Evolutionary conservation across 2,888 invertebrate species (phyloP).

Genomic region (Boloria euphrosyne): DNA sequence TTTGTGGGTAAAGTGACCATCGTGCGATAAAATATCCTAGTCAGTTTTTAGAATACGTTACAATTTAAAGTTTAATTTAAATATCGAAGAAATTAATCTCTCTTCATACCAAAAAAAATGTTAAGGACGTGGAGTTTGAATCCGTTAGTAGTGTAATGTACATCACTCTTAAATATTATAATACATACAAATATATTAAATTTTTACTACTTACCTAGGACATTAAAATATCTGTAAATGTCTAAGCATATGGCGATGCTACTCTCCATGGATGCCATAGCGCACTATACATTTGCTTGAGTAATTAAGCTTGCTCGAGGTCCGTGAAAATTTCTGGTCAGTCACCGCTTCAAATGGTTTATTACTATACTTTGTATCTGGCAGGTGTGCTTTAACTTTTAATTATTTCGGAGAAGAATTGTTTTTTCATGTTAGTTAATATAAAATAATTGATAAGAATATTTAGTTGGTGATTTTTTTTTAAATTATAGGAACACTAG

Average conservation of each 20-base stretch:
- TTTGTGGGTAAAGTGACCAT: constrained; percentile 16
- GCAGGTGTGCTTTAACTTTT: constrained; percentile 1
- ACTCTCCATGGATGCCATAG: constrained; percentile 51
- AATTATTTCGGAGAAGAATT: background rate
- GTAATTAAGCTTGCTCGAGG: constrained; percentile 65
- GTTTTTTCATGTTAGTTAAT: background rate
- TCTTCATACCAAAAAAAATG: too few species aligned
- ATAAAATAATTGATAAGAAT: background rate
- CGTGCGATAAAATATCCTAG: background rate
- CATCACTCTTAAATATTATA: too few species aligned
- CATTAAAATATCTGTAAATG: background rate
- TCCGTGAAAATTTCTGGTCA: constrained; percentile 62
- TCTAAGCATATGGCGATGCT: background rate
- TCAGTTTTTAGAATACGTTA: background rate
- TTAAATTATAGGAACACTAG: too few species aligned
- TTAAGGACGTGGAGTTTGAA: too few species aligned
- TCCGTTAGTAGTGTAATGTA: too few species aligned
- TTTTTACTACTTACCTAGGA: too few species aligned
- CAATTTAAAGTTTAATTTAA: too few species aligned
- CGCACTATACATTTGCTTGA: constrained; percentile 55
- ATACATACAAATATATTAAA: too few species aligned
- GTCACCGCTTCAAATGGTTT: constrained; percentile 47
- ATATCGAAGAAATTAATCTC: too few species aligned
- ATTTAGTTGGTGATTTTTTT: background rate
- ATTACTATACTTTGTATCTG: constrained; percentile 19